These are phyloP conservation scores for Andricus quercusramuli DNA, from an alignment of 2,888 invertebrate species.

Conservation along the genomic window DNA sequence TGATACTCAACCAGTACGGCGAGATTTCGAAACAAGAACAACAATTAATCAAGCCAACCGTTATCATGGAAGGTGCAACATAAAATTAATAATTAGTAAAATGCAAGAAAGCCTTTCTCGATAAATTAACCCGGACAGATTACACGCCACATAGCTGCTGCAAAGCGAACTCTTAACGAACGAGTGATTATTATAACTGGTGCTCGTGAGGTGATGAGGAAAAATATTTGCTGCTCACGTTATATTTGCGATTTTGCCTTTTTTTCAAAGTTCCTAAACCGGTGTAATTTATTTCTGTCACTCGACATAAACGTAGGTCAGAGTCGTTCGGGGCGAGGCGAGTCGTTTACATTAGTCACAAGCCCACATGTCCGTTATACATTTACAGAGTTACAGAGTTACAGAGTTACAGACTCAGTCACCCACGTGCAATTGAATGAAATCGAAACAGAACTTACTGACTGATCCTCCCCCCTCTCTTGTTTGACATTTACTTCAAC, in stretches of 20 bases:
- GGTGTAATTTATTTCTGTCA: conserved; percentile 28
- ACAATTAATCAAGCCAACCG: not conserved
- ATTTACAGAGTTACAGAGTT: conserved; percentile 41
- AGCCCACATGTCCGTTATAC: conserved; percentile 53
- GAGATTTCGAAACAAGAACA: not conserved
- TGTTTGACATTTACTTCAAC: not conserved
- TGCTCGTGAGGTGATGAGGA: not conserved
- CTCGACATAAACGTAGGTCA: conserved; percentile 21
- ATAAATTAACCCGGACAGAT: conserved; percentile 19
- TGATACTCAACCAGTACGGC: not conserved
- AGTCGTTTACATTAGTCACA: conserved; percentile 57
- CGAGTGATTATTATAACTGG: conserved; percentile 23
- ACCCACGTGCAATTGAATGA: conserved; percentile 52
- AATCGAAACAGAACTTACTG: conserved; percentile 37
- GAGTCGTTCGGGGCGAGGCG: conserved; percentile 43
- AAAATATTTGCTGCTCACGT: conserved; percentile 21
- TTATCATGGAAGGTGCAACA: conserved; percentile 19
- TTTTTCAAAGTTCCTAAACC: conserved; percentile 21
- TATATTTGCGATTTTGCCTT: conserved; percentile 6
- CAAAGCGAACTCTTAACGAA: conserved; percentile 11
- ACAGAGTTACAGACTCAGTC: conserved; percentile 37
- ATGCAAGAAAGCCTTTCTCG: not conserved
- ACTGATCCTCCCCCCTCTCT: not conserved
- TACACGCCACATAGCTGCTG: not conserved
- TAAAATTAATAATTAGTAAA: conserved; percentile 32